Percentiles rank a stretch among this genome's conserved stretches.
phyloP scores from a whole-genome alignment of 2,888 invertebrate genomes.

The Dasysyrphus tricinctus region DNA sequence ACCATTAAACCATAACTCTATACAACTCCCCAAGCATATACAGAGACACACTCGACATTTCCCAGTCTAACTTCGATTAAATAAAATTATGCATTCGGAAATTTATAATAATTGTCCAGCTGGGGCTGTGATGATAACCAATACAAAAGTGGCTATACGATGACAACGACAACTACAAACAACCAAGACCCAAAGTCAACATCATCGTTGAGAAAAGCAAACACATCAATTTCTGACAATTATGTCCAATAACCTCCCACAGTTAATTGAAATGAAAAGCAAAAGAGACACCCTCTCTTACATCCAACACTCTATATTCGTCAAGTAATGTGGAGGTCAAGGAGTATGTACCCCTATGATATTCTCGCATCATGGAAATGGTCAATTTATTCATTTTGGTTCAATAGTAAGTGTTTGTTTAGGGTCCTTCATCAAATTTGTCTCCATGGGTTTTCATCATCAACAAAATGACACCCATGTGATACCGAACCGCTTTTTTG shows the following conservation, averaged over 20 bases:
- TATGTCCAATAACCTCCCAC: constrained; percentile 45
- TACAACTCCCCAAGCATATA: not conserved
- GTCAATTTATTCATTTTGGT: constrained; percentile 65
- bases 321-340: constrained; percentile 21
- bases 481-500: not conserved
- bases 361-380: constrained; percentile 5
- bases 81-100: constrained; percentile 71
- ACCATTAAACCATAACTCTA: constrained; percentile 6
- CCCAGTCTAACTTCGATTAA: constrained; percentile 69
- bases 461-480: constrained; percentile 19
- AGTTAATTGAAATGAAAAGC: constrained; percentile 65
- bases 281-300: not conserved
- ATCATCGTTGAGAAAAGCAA: constrained; percentile 53
- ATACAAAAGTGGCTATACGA: not conserved
- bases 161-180: constrained; percentile 1
- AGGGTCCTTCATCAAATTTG: constrained; percentile 59
- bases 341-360: constrained; percentile 8
- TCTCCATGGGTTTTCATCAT: constrained; percentile 39
- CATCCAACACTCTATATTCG: not conserved
- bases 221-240: constrained; percentile 72
- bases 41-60: not conserved
- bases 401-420: constrained; percentile 38
- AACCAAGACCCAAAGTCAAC: constrained; percentile 31
- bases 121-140: constrained; percentile 24
- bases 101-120: constrained; percentile 67